Percentiles rank a stretch among this genome's conserved stretches.
Conservation (phyloP, 2,113 vertebrate genomes). For the Chloebia gouldiae region DNA sequence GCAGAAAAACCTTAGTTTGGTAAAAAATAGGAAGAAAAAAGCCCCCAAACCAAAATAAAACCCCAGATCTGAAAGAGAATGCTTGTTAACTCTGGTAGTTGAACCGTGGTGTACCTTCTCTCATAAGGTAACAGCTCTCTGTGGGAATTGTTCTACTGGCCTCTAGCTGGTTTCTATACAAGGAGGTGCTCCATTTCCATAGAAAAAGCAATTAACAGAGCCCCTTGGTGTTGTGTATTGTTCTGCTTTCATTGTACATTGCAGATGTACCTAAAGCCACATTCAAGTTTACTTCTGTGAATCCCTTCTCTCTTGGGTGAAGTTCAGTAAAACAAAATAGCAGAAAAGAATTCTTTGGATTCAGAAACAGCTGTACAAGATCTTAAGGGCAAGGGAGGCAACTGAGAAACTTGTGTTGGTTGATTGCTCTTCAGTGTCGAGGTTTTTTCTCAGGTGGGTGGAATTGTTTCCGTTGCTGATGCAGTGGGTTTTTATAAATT, state of each 20-base stretch:
- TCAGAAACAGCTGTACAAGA: neutral
- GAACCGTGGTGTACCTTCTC: neutral
- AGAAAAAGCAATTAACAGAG: neutral
- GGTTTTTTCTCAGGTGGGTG: neutral
- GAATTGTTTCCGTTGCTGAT: neutral
- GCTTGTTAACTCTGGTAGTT: neutral
- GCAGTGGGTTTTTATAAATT: neutral
- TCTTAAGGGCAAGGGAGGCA: neutral
- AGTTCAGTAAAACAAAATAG: neutral
- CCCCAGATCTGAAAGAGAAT: neutral
- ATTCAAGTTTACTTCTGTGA: neutral
- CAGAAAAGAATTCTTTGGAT: neutral
- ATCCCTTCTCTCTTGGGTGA: neutral
- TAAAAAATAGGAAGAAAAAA: neutral
- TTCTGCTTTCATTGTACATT: neutral
- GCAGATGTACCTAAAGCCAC: neutral
- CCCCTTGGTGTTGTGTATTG: neutral
- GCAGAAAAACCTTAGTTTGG: neutral
- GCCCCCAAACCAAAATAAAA: neutral
- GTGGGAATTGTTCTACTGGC: neutral
- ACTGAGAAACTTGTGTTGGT: neutral
- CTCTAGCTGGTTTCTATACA: neutral
- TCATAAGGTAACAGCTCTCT: neutral
- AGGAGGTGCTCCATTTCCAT: neutral
- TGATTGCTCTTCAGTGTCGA: neutral